phyloP scores from a whole-genome alignment of 2,797 vertebrate genomes.

The Chiloscyllium punctatum region DNA sequence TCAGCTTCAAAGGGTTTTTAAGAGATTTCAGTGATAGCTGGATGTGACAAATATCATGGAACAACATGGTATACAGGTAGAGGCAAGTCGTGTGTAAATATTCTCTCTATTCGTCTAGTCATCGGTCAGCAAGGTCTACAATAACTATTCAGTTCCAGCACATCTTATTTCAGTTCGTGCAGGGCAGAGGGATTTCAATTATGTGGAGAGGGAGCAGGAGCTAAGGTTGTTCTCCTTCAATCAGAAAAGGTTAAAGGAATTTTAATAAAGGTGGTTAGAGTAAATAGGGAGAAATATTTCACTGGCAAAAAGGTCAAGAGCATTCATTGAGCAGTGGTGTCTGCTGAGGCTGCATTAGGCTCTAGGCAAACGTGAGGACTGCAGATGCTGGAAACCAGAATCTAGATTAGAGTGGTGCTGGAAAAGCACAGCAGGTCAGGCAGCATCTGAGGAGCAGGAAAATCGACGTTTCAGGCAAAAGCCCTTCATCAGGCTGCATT shows the following conservation, averaged over 20 bases:
- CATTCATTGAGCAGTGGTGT: too few species aligned
- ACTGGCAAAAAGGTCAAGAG: not conserved
- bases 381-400: too few species aligned
- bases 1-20: not conserved
- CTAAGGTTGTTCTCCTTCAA: not conserved
- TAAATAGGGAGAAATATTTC: not conserved
- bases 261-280: not conserved
- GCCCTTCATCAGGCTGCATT: too few species aligned
- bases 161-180: not conserved
- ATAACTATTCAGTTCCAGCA: not conserved
- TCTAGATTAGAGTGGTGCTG: too few species aligned
- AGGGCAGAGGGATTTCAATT: not conserved
- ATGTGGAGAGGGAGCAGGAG: not conserved
- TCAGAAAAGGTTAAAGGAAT: not conserved
- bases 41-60: not conserved
- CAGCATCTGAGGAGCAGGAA: too few species aligned
- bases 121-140: not conserved
- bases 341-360: too few species aligned
- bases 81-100: not conserved
- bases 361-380: too few species aligned
- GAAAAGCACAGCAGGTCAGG: too few species aligned
- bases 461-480: too few species aligned
- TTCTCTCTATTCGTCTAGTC: not conserved
- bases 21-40: not conserved
- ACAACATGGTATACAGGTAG: not conserved